These are phyloP conservation scores for Dipodomys ordii DNA, from an alignment of 2,113 vertebrate species.

Conservation along the genomic window DNA sequence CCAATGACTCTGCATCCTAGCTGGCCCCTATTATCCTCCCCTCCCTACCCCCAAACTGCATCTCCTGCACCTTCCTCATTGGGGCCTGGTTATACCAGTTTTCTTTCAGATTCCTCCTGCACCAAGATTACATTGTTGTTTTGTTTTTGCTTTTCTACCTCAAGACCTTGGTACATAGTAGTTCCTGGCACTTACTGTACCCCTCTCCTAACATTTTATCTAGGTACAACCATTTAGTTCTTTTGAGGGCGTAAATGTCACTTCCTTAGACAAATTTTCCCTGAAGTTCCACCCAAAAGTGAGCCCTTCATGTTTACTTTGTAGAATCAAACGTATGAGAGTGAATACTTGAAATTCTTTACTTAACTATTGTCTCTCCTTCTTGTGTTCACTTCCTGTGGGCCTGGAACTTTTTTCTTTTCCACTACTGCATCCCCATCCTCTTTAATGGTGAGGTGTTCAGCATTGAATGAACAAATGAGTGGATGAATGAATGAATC, in stretches of 20 bases:
- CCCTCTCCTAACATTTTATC: too few species aligned
- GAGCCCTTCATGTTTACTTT: neutral
- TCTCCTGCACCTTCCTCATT: neutral
- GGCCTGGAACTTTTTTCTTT: neutral
- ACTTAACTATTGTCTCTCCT: neutral
- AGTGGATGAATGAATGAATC: neutral
- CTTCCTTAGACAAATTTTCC: neutral
- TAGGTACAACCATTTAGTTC: neutral
- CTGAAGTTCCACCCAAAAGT: neutral
- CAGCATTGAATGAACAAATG: neutral
- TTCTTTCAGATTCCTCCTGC: neutral
- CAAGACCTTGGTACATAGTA: too few species aligned
- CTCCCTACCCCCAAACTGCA: neutral
- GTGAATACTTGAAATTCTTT: slow-evolving; percentile 15
- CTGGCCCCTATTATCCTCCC: too few species aligned
- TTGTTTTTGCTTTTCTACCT: neutral
- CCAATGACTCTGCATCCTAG: neutral
- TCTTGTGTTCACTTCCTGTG: neutral
- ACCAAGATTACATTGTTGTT: too few species aligned
- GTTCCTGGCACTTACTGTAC: neutral
- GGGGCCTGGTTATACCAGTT: neutral
- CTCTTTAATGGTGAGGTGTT: neutral
- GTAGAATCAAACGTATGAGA: neutral
- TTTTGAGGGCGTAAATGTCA: neutral
- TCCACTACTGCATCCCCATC: neutral